Evolutionary conservation across 2,888 invertebrate genomes (phyloP).

Genomic region (Heliconius sara): DNA sequence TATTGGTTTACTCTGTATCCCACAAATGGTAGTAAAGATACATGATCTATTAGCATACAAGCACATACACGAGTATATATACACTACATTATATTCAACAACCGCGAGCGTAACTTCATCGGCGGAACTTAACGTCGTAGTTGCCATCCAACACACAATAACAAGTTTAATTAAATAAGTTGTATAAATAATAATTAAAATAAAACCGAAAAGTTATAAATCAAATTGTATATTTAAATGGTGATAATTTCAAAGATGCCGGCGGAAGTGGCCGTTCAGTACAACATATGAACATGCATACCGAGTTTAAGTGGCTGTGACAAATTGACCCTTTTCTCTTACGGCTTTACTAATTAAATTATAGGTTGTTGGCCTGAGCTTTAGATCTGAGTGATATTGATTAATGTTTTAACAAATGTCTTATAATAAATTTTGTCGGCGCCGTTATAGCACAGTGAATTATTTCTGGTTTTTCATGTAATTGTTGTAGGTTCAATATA

Average conservation of each 20-base stretch:
- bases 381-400: background rate
- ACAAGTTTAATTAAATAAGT: background rate
- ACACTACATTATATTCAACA: too few species aligned
- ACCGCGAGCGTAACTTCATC: too few species aligned
- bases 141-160: too few species aligned
- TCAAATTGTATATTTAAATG: conserved; percentile 1
- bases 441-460: too few species aligned
- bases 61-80: too few species aligned
- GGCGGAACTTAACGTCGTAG: too few species aligned
- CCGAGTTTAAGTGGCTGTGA: conserved; percentile 33
- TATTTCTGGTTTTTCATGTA: too few species aligned
- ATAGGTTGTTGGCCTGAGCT: conserved; percentile 3
- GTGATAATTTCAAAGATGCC: conserved; percentile 18
- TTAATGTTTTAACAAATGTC: background rate
- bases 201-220: background rate
- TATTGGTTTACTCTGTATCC: background rate
- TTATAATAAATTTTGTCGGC: too few species aligned
- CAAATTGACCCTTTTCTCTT: conserved; percentile 34
- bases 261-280: conserved; percentile 30
- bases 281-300: conserved; percentile 25
- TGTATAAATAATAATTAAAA: background rate
- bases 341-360: conserved; percentile 8
- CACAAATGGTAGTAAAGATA: background rate
- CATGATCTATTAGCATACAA: too few species aligned
- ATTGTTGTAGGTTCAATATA: too few species aligned